A percentile compares a stretch with the other conserved stretches of the same genome.
phyloP scores from a whole-genome alignment of 1,140 invertebrate genomes.

The Cotesia vestalis region DNA sequence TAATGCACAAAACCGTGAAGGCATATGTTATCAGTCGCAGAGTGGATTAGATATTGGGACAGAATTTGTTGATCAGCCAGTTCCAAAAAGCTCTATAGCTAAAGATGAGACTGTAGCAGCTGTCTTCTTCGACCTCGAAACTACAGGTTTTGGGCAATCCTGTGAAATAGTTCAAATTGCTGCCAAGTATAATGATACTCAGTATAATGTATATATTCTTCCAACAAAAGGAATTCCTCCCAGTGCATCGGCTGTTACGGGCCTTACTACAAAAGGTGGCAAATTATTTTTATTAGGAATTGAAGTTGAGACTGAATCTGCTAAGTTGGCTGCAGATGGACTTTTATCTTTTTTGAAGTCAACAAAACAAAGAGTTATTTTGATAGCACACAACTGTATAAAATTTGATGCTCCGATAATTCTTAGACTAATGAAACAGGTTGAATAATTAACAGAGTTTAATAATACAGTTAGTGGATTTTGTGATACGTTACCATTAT shows the following conservation, averaged over 20 bases:
- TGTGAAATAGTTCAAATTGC: slow-evolving; percentile 21
- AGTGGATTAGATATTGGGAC: slow-evolving; percentile 25
- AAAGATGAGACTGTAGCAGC: background rate
- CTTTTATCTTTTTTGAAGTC: background rate
- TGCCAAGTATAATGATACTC: slow-evolving; percentile 11
- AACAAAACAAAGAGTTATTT: background rate
- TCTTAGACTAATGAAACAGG: slow-evolving; percentile 6
- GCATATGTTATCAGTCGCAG: slow-evolving; percentile 32
- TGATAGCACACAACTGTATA: slow-evolving; percentile 14
- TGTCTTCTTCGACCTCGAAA: slow-evolving; percentile 28
- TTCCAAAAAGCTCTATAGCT: slow-evolving; percentile 18
- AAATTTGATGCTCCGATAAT: slow-evolving; percentile 36
- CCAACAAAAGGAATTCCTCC: slow-evolving; percentile 15
- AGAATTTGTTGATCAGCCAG: slow-evolving; percentile 24
- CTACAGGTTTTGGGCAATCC: slow-evolving; percentile 2
- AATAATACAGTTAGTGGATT: slow-evolving; percentile 34
- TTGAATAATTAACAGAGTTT: slow-evolving; percentile 27
- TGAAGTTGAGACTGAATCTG: background rate
- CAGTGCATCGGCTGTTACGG: slow-evolving; percentile 17
- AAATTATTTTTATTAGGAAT: background rate
- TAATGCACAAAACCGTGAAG: slow-evolving; percentile 32
- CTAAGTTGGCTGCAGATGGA: background rate
- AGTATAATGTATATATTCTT: slow-evolving; percentile 23
- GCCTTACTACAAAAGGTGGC: background rate
- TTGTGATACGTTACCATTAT: slow-evolving; percentile 28